Conservation (phyloP, 2,797 vertebrate genomes). For the Clarias fuscus region DNA sequence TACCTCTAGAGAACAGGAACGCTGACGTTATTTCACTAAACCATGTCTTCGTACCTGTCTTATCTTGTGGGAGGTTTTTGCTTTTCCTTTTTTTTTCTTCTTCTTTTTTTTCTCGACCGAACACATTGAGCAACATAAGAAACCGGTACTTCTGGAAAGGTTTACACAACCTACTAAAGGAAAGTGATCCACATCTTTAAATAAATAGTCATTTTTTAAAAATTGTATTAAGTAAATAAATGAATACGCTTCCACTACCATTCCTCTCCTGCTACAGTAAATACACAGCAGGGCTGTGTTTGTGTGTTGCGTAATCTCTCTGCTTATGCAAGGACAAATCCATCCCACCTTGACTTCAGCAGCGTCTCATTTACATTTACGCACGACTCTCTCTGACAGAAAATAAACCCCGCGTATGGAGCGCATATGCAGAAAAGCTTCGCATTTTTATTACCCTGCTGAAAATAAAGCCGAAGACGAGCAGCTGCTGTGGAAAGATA, state of each 20-base stretch:
- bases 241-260: neutral
- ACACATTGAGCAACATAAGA: neutral
- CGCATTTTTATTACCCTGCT: conserved; percentile 23
- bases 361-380: neutral
- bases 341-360: neutral
- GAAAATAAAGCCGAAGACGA: conserved; percentile 50
- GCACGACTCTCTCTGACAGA: neutral
- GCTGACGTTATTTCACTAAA: too few species aligned
- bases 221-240: neutral
- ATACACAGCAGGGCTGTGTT: neutral
- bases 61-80: neutral
- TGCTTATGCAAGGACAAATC: neutral
- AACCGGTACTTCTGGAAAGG: neutral
- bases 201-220: neutral
- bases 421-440: neutral
- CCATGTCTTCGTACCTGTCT: neutral
- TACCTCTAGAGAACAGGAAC: neutral
- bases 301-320: too few species aligned
- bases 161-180: neutral
- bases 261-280: neutral
- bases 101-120: too few species aligned
- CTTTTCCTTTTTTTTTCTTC: neutral
- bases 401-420: neutral
- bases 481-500: conserved; percentile 67
- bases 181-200: neutral